Conservation (phyloP, 2,888 invertebrate genomes). For the Bombylius major region DNA sequence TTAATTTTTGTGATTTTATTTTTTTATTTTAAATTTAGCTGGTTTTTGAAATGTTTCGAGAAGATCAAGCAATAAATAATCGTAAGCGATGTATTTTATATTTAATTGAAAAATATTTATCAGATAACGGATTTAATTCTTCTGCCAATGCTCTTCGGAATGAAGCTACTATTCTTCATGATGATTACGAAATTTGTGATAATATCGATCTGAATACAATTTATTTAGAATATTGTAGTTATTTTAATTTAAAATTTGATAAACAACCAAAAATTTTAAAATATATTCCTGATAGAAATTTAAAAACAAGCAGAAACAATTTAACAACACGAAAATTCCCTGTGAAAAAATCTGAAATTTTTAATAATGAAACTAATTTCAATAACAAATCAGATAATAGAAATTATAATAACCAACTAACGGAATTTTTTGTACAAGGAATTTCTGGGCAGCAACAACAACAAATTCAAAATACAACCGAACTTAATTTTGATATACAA, state of each 20-base stretch:
- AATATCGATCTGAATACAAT: constrained; percentile 83
- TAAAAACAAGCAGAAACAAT: too few relatives aligned
- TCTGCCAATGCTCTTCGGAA: constrained; percentile 50
- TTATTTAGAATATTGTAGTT: constrained; percentile 78
- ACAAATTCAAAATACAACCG: neutral
- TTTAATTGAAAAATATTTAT: constrained; percentile 53
- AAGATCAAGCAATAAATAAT: neutral
- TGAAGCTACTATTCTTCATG: constrained; percentile 55
- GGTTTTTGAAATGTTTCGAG: too few relatives aligned
- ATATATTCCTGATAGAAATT: constrained; percentile 13
- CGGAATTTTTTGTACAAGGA: too few relatives aligned
- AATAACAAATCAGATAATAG: too few relatives aligned
- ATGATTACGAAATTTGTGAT: constrained; percentile 67
- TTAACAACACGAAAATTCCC: too few relatives aligned
- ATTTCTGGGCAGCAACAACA: too few relatives aligned
- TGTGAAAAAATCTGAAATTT: neutral
- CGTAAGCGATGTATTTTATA: constrained; percentile 44
- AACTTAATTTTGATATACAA: neutral
- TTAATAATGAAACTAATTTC: too few relatives aligned
- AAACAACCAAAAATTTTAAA: constrained; percentile 73
- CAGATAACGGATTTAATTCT: constrained; percentile 50
- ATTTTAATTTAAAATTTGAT: constrained; percentile 72
- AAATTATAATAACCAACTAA: too few relatives aligned
- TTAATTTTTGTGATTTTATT: too few relatives aligned
- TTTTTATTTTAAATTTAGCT: too few relatives aligned